Conservation (phyloP, 2,888 invertebrate genomes). For the Onchidella celtica region DNA sequence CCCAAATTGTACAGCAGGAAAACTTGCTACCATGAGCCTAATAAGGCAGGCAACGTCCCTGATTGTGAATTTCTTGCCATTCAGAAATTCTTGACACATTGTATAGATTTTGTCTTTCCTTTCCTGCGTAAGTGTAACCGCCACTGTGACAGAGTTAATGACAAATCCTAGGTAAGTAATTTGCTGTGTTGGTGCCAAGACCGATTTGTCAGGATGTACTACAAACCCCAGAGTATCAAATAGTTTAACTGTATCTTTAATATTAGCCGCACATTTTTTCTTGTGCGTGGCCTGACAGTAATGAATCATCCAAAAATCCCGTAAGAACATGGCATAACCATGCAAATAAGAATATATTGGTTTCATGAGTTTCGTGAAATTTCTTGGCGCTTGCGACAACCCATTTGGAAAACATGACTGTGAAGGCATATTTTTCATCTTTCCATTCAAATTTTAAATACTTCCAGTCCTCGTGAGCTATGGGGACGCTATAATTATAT, state of each 20-base stretch:
- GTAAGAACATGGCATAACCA: neutral
- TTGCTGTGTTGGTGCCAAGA: constrained; percentile 8
- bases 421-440: constrained; percentile 29
- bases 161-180: constrained; percentile 17
- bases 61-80: neutral
- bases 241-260: neutral
- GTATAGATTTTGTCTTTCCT: neutral
- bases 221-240: constrained; percentile 36
- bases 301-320: constrained; percentile 25
- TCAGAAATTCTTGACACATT: neutral
- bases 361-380: constrained; percentile 49
- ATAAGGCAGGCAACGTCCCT: constrained; percentile 19
- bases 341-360: constrained; percentile 26
- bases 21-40: constrained; percentile 32
- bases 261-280: neutral
- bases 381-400: constrained; percentile 38
- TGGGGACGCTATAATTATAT: constrained; percentile 49
- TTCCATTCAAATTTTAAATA: constrained; percentile 41
- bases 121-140: neutral
- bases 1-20: constrained; percentile 23
- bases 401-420: constrained; percentile 45
- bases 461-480: constrained; percentile 11
- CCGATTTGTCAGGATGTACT: constrained; percentile 34
- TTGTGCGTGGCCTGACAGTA: neutral
- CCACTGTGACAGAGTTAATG: neutral